Evolutionary conservation across 2,797 vertebrate genomes (phyloP).

Genomic region (Enteromius viviparus): DNA sequence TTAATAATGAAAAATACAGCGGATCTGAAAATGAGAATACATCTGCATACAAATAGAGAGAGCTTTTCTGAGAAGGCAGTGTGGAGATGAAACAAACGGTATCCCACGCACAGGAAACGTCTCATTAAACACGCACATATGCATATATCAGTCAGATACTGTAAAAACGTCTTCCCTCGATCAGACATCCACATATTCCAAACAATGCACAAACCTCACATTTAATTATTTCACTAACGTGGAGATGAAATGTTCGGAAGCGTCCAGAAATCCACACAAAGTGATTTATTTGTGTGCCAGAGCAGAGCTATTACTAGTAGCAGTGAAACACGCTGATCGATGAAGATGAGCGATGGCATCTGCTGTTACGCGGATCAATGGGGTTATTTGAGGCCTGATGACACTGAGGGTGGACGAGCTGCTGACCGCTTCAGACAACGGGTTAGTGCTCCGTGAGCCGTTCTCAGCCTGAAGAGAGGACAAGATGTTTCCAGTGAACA

Average conservation of each 20-base stretch:
- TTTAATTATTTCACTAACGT: not conserved
- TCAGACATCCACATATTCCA: not conserved
- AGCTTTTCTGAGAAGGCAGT: not conserved
- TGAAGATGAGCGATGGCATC: constrained; percentile 29
- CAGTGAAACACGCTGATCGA: constrained; percentile 15
- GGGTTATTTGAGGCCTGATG: constrained; percentile 31
- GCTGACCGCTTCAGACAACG: constrained; percentile 42
- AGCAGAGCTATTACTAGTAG: not conserved
- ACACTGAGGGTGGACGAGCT: constrained; percentile 46
- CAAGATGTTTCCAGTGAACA: not conserved
- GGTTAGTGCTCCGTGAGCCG: not conserved
- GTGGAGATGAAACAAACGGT: constrained; percentile 35
- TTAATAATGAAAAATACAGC: constrained; percentile 29
- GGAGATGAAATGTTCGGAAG: not conserved
- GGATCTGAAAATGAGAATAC: constrained; percentile 21
- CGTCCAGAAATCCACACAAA: constrained; percentile 10
- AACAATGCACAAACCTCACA: not conserved
- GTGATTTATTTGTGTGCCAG: not conserved
- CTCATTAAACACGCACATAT: constrained; percentile 38
- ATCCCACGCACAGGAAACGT: constrained; percentile 16
- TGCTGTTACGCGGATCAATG: constrained; percentile 47
- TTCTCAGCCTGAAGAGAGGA: constrained; percentile 20
- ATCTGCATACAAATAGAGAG: constrained; percentile 28
- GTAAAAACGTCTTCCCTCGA: not conserved
- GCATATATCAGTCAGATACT: constrained; percentile 27